These are phyloP conservation scores for Agriotes lineatus DNA, from an alignment of 2,888 invertebrate genomes.

Conservation along the genomic window DNA sequence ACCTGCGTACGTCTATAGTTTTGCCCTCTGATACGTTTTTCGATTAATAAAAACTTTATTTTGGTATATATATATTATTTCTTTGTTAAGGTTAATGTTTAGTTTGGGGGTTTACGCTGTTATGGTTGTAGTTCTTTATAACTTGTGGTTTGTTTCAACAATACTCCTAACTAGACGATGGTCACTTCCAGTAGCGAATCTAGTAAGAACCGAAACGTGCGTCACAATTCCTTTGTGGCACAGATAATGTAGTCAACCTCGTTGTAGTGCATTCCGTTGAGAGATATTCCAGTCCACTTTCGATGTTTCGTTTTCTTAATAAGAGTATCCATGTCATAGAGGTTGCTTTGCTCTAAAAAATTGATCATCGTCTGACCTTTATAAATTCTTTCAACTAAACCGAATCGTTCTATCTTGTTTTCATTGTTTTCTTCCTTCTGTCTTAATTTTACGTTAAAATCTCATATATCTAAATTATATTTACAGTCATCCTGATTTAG, in stretches of 20 bases:
- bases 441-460: not conserved
- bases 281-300: not conserved
- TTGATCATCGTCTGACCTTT: not conserved
- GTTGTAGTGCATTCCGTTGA: not conserved
- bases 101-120: no score
- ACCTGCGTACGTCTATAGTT: not conserved
- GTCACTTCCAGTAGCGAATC: no score
- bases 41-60: not conserved
- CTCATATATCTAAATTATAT: not conserved
- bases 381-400: not conserved
- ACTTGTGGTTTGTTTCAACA: no score
- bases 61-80: not conserved
- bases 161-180: no score
- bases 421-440: not conserved
- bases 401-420: not conserved
- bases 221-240: no score
- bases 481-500: not conserved
- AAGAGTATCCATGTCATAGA: not conserved
- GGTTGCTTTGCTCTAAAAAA: not conserved
- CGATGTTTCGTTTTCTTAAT: not conserved
- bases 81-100: not conserved
- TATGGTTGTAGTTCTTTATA: no score
- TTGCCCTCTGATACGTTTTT: not conserved
- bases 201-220: no score
- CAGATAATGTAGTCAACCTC: no score